A percentile compares a stretch with the other conserved stretches of the same genome.
phyloP scores from a whole-genome alignment of 2,888 invertebrate species.

The Cheilosia scutellata region DNA sequence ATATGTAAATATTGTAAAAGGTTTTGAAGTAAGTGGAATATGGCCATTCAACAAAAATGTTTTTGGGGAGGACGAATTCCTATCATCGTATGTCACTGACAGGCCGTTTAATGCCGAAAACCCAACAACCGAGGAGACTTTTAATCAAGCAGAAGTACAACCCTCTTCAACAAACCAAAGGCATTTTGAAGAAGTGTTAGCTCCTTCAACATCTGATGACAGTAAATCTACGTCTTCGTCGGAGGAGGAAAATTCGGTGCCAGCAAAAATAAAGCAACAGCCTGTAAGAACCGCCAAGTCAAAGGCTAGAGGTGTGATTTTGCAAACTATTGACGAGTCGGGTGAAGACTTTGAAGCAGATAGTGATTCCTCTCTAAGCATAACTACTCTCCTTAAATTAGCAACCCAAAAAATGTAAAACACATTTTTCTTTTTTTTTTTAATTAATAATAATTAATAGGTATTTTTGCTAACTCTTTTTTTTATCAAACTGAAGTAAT shows the following conservation, averaged over 20 bases:
- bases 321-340: constrained; percentile 10
- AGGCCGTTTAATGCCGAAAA: background rate
- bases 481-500: too few relatives aligned
- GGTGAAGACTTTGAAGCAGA: constrained; percentile 9
- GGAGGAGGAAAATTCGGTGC: constrained; percentile 22
- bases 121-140: too few relatives aligned
- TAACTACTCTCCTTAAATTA: constrained; percentile 18
- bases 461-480: too few relatives aligned
- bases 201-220: background rate
- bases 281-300: constrained; percentile 20
- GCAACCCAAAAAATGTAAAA: background rate
- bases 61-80: constrained; percentile 1
- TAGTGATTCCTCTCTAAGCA: constrained; percentile 1
- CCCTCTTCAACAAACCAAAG: too few relatives aligned
- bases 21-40: constrained; percentile 21
- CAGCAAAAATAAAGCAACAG: constrained; percentile 20
- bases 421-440: background rate
- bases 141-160: too few relatives aligned
- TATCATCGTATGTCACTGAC: constrained; percentile 9
- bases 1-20: constrained; percentile 13
- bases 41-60: constrained; percentile 19
- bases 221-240: constrained; percentile 7
- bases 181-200: too few relatives aligned
- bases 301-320: constrained; percentile 15
- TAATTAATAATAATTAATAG: too few relatives aligned